A percentile compares a stretch with the other conserved stretches of the same genome.
Conservation (phyloP, 2,797 vertebrate species). For the Rhinella marina region DNA sequence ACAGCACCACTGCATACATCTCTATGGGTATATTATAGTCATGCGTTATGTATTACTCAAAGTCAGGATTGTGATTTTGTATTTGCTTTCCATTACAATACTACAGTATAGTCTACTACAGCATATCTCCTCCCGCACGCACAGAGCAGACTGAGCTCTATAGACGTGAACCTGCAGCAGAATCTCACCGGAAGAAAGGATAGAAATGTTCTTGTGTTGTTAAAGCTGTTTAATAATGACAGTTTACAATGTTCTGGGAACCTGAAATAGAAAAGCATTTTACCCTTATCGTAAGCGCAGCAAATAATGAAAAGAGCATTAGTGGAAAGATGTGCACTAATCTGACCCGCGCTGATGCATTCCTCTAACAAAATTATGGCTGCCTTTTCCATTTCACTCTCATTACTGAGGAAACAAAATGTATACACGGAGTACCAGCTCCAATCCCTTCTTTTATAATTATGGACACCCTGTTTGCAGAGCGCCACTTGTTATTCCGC, state of each 20-base stretch:
- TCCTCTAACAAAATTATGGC: constrained; percentile 70
- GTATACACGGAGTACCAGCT: constrained; percentile 65
- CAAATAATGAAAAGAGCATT: constrained; percentile 73
- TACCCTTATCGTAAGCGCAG: constrained; percentile 70
- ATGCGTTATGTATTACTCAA: background rate
- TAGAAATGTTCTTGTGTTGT: constrained; percentile 72
- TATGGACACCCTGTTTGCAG: constrained; percentile 70
- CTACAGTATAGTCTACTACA: too few species aligned
- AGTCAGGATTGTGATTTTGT: background rate
- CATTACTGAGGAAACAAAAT: constrained; percentile 72
- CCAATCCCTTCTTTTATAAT: constrained; percentile 70
- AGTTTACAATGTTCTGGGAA: constrained; percentile 71
- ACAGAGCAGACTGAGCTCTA: background rate
- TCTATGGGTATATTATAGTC: background rate
- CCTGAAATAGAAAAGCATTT: constrained; percentile 71
- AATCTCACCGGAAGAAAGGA: constrained; percentile 56
- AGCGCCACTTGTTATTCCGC: constrained; percentile 66
- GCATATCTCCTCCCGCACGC: background rate
- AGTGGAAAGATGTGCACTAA: constrained; percentile 72
- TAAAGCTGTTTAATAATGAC: constrained; percentile 69
- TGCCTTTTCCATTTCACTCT: constrained; percentile 73
- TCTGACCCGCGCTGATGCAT: constrained; percentile 70
- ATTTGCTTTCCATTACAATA: background rate
- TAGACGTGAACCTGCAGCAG: constrained; percentile 19
- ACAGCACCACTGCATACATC: background rate